These are phyloP conservation scores for Athetis lepigone DNA, from an alignment of 2,888 invertebrate species.

Conservation along the genomic window DNA sequence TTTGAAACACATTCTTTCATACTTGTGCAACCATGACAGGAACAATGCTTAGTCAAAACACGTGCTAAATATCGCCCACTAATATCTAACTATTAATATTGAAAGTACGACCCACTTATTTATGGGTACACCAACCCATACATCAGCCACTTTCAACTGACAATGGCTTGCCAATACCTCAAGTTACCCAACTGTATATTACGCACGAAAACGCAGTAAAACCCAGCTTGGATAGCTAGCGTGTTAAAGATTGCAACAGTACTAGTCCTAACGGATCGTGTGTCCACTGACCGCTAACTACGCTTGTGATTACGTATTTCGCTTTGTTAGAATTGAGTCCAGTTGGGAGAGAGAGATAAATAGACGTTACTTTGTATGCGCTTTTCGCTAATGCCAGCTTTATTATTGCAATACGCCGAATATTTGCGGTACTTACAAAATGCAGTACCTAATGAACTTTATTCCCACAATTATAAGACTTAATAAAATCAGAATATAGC, in stretches of 20 bases:
- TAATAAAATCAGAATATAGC: no score
- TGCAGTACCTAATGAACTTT: no score
- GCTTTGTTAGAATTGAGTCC: constrained; percentile 24
- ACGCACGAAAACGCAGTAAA: constrained; percentile 24
- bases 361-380: no score
- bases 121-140: not conserved
- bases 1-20: no score
- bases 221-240: constrained; percentile 8
- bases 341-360: constrained; percentile 7
- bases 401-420: no score
- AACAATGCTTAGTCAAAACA: no score
- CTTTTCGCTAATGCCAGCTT: not conserved
- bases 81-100: not conserved
- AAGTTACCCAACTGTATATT: constrained; percentile 23
- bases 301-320: constrained; percentile 33
- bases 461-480: no score
- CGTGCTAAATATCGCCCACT: no score
- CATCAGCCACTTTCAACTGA: not conserved
- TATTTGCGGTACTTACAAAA: no score
- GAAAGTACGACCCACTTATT: constrained; percentile 9
- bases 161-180: constrained; percentile 8
- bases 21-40: no score
- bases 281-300: constrained; percentile 47
- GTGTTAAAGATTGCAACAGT: constrained; percentile 54
- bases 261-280: constrained; percentile 49